phyloP scores from a whole-genome alignment of 2,113 vertebrate species.

The Corynorhinus townsendii region DNA sequence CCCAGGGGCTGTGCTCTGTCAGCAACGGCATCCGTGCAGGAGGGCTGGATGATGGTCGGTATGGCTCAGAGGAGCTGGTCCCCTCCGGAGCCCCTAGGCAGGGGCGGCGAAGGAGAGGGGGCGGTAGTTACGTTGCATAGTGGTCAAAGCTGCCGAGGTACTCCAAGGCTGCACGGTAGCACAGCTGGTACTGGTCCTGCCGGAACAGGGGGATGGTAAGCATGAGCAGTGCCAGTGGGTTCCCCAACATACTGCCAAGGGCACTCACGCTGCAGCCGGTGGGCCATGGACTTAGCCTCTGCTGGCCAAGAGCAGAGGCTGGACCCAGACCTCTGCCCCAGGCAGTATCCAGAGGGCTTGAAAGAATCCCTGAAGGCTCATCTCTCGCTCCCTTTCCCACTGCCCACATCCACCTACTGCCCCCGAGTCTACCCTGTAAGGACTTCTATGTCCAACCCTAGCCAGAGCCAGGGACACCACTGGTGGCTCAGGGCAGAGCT shows the following conservation, averaged over 20 bases:
- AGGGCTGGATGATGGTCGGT: slow-evolving; percentile 83
- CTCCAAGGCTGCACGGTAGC: slow-evolving; percentile 96
- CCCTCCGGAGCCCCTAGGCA: slow-evolving; percentile 78
- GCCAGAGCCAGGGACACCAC: no score
- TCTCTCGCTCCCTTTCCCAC: not conserved
- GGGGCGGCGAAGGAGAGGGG: slow-evolving; percentile 80
- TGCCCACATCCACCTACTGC: not conserved
- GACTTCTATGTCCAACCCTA: not conserved
- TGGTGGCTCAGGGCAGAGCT: not conserved
- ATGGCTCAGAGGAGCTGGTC: slow-evolving; percentile 86
- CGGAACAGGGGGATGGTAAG: slow-evolving; percentile 13
- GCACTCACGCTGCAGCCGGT: rapidly evolving
- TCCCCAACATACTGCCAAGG: not conserved
- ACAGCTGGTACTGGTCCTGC: slow-evolving; percentile 99
- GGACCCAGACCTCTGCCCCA: not conserved
- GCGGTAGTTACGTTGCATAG: slow-evolving; percentile 97
- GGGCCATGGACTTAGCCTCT: not conserved
- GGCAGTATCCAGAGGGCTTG: not conserved
- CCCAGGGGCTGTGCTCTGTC: slow-evolving; percentile 77
- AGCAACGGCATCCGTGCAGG: slow-evolving; percentile 78
- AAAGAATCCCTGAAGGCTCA: not conserved
- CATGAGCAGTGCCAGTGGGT: rapidly evolving
- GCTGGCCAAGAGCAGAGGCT: not conserved
- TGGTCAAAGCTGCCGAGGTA: slow-evolving; percentile 99
- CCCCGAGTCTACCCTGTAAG: not conserved